Base-by-base conservation (phyloP, 2,113 vertebrate species). In the Felis chaus region DNA sequence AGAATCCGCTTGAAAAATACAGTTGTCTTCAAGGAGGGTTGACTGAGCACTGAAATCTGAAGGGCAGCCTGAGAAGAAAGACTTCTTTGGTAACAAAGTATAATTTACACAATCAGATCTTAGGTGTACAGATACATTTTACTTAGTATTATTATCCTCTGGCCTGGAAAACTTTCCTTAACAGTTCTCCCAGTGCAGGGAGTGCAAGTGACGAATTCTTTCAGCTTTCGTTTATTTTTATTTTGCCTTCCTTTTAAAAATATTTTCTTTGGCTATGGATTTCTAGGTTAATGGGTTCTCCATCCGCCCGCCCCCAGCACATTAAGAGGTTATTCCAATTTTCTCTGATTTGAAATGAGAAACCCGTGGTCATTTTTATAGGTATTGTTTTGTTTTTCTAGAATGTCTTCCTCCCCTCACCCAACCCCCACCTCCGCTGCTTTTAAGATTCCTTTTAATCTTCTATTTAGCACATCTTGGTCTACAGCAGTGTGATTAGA, bases 361-460 rank as follows among this genome's bases (percentile, higher is more conserved):
- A 61, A 93, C 23, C 18, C 39, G 25, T 68, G 10, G 87, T 65
- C 45, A 76, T 68, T 29, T 27, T 68, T 82, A 65, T 7, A 31
- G 36, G 82, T 66, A 9, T 57, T 68, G 23, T n/a, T 11, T 82
- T 68, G 18, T 84, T 69, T 63, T 1, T 69, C 83, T 61, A 11
- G 57, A 88, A 66, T 91, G 23, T 79, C 15, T 31, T 41, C 41
- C 31, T 48, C 53, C 27, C 10, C 21, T 48, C 27, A 29, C 14
- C 27, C 14, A 41, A 8, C 41, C 14, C 41, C 27, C 25, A 76
- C 4, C 14, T 31, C 31, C 33, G 9, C 55, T 73, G 41, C 48
- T 94, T 94, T 74, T 85, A 74, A 63, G 16, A 48, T 36, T 57
- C 21, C 93, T 89, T 84, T 80, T 89, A 68, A 76, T 84, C 61